phyloP scores from a whole-genome alignment of 64 coral and sea anemone genomes.

The Pocillopora verrucosa region DNA sequence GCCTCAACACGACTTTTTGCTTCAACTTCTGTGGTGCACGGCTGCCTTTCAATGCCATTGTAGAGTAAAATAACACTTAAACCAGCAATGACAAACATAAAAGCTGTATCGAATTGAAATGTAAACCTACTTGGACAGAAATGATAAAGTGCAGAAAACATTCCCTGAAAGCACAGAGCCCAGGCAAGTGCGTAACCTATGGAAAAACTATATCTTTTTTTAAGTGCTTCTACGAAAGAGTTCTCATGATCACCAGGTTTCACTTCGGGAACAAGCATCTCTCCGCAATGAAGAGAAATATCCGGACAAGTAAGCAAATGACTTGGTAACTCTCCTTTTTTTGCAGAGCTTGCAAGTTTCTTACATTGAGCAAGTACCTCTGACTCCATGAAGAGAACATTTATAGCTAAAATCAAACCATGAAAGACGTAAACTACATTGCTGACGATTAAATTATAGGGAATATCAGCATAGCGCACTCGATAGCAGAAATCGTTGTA shows the following conservation, averaged over 20 bases:
- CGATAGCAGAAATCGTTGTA: conserved; percentile 77
- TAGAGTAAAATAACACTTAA: conserved; percentile 42
- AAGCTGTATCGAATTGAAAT: conserved; percentile 73
- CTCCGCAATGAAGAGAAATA: conserved; percentile 47
- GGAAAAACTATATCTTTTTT: conserved; percentile 50
- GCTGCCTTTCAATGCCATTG: conserved; percentile 19
- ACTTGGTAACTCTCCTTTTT: conserved; percentile 6
- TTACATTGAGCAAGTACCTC: conserved; percentile 35
- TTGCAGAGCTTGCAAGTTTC: too few species aligned
- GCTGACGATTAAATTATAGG: conserved; percentile 68
- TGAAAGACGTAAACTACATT: conserved; percentile 54
- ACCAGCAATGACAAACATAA: conserved; percentile 63
- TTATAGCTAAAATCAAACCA: conserved; percentile 48
- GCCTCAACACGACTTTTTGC: conserved; percentile 30
- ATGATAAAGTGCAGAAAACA: conserved; percentile 60
- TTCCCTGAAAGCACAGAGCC: conserved; percentile 57
- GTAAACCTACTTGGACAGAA: conserved; percentile 65
- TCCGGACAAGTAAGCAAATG: conserved; percentile 46
- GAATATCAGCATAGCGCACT: conserved; percentile 37
- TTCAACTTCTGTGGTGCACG: background rate
- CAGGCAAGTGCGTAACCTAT: conserved; percentile 66
- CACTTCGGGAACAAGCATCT: conserved; percentile 30
- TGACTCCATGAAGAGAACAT: conserved; percentile 46
- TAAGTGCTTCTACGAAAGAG: conserved; percentile 17
- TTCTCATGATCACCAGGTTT: background rate